Percentiles rank a stretch among this genome's conserved stretches.
Evolutionary conservation across 2,888 invertebrate genomes (phyloP).

Genomic region (Diloba caeruleocephala): DNA sequence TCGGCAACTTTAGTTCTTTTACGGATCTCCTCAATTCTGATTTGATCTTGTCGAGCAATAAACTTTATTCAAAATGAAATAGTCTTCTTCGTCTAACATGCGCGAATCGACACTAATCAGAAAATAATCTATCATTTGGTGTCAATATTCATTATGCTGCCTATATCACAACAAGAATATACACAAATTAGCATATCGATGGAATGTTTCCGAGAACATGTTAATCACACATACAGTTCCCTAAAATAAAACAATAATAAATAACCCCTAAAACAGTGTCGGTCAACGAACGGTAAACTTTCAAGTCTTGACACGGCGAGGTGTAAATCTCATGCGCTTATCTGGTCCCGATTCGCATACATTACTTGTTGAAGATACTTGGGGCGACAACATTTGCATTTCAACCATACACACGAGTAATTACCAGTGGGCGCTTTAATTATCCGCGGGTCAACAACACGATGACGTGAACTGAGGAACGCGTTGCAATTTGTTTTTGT

Average conservation of each 20-base stretch:
- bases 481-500: constrained; percentile 82
- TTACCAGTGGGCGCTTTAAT: constrained; percentile 82
- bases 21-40: too few species aligned
- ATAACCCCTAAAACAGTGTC: constrained; percentile 56
- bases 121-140: constrained; percentile 20
- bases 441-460: constrained; percentile 74
- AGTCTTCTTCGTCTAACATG: too few species aligned
- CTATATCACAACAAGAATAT: constrained; percentile 1
- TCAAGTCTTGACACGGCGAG: constrained; percentile 72
- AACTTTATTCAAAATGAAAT: too few species aligned
- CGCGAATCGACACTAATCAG: constrained; percentile 10
- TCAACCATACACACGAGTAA: constrained; percentile 79
- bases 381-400: constrained; percentile 87
- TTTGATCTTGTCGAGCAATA: too few species aligned
- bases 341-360: constrained; percentile 79
- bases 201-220: constrained; percentile 28
- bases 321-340: constrained; percentile 85
- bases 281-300: constrained; percentile 76
- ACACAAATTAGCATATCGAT: constrained; percentile 24
- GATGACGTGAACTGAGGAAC: constrained; percentile 74
- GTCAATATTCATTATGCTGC: neutral
- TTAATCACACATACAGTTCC: constrained; percentile 34
- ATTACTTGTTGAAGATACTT: constrained; percentile 62
- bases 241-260: constrained; percentile 56
- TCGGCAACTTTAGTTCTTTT: too few species aligned